Base-by-base conservation (phyloP, 2,888 invertebrate genomes). In the Eurytoma californica region DNA sequence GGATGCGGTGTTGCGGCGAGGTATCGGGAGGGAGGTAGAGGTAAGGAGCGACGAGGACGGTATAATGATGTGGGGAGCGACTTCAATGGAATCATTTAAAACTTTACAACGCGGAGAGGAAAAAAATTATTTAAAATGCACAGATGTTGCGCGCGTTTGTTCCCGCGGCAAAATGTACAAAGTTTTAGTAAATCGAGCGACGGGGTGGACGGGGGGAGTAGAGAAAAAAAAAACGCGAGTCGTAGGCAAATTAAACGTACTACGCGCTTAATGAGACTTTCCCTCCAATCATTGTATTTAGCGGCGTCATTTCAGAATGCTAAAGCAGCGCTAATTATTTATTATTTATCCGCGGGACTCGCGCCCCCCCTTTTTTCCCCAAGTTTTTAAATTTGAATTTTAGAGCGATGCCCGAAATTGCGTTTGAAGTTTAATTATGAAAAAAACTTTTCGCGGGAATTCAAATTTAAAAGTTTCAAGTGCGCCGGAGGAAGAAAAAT, bases 331-430 rank as follows among this genome's bases (percentile, higher is more conserved):
- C 58, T 77, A 61, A 61, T 72, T 66, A 77, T 78, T 78, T 73
- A 73, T 77, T 77, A 77, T 78, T 73, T 78, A 73, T 49, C 13
- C 18, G 7, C 18, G 60, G 39, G 51, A 4, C 7, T 30, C 30
- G 30, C 30, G 3, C 30, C 7, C 30, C 4, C 30, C 7, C 30
- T 30, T 7, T 14, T 5, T 28, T 18, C 16, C 47, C 57, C 12
- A 69, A 72, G 66, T 70, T 72, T 72, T 77, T 77, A 72, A 77
- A 77, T 77, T 77, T 77, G 66, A 72, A 77, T 77, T 77, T 65
- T 72, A 77, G 66, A 72, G 61, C 24, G 53, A 55, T 20, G 14
- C 55, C 72, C 39, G 72, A 77, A 72, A 66, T 77, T 51, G 58
- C 72, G 49, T 72, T 66, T 58, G 14, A 60, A 72, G 72, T 72